Evolutionary conservation across 2,797 vertebrate genomes (phyloP), one percentile per base, ranked within the genome.

Genomic region (Meda fulgida): DNA sequence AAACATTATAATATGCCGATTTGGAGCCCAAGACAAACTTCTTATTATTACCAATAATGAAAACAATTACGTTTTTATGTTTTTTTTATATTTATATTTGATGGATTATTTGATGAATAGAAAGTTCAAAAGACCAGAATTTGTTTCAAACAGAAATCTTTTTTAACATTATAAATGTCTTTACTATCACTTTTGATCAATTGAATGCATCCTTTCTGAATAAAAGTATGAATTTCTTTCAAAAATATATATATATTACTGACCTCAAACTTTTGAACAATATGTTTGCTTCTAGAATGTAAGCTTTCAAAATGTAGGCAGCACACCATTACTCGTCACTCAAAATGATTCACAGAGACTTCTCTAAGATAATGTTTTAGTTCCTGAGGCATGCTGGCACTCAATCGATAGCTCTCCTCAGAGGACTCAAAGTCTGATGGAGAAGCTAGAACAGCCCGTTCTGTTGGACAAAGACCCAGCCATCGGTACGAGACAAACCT

Each of bases 291-390:
- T 80, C 23, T 69, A 55, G 13, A 69, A 53, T 18, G 2, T 46
- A 83, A 79, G 40, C 70, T 55, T 29, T 53, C 86, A 84, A 84
- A 31, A 89, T 78, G 72, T 81, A 81, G 46, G 65, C 71, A 81
- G 67, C 63, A 76, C 66, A 71, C 86, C 69, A 79, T 75, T 38
- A 82, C 67, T 80, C 77, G 66, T 88, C 71, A 81, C 85, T 85
- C 69, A 67, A 71, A 89, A 70, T 82, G 80, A 88, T 84, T 83
- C 21, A 73, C 31, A 73, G 84, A 86, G 87, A 70, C 86, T 75
- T 73, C 67, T 78, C 83, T 87, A 86, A 88, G 86, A 85, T 87
- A 88, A 90, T 88, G 88, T 90, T 89, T 87, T 81, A 89, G 83
- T 89, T 89, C 88, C 88, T 87, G 67, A 85, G 86, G 85, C 85